Evolutionary conservation across 2,888 invertebrate species (phyloP), one percentile per base, ranked within the genome.

Genomic region (Melanchra persicariae): DNA sequence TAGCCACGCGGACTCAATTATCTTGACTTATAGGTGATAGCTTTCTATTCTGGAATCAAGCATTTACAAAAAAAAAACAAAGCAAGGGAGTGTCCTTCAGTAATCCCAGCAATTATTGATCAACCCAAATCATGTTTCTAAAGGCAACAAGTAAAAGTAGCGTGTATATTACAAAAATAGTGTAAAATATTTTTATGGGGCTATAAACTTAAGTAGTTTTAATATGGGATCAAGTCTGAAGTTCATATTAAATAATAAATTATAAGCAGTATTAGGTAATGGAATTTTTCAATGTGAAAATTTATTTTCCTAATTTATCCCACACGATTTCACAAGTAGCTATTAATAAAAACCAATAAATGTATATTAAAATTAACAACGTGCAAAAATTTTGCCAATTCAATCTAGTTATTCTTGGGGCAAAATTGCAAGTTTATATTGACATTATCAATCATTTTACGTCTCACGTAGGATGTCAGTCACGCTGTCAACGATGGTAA

Each of bases 401-500:
- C 22, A 49, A 55, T 51, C 59, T 49, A 37, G 26, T 58, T 58
- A 54, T 24, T 30, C 49, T 30, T 49, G 26, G 22, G 40, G n/a
- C 10, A 34, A 65, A 76, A 65, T 78, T 59, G 34, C 47, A 63
- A 62, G n/a, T 57, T 34, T 17, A 51, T 60, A 72, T 72, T 79
- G 60, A 37, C 47, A 26, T n/a, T 45, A 82, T 79, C 78, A 72
- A 79, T 79, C 78, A 77, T 1, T 17, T 43, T 9, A 22, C 37
- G 17, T 51, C 22, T 55, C 49, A 67, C 45, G 54, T 15, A 43
- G n/a, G 34, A 47, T 55, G 55, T 43, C 34, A 57, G 67, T 79
- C 78, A 79, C 79, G 73, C 45, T 79, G 80, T 74, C 75, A 69
- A 65, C 69, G 7, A 54, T 73, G 77, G 85, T 86, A 84, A 82